These are phyloP conservation scores for Hydrozoanthus gracilis DNA, from an alignment of 92 coral and sea anemone genomes.

Conservation along the genomic window DNA sequence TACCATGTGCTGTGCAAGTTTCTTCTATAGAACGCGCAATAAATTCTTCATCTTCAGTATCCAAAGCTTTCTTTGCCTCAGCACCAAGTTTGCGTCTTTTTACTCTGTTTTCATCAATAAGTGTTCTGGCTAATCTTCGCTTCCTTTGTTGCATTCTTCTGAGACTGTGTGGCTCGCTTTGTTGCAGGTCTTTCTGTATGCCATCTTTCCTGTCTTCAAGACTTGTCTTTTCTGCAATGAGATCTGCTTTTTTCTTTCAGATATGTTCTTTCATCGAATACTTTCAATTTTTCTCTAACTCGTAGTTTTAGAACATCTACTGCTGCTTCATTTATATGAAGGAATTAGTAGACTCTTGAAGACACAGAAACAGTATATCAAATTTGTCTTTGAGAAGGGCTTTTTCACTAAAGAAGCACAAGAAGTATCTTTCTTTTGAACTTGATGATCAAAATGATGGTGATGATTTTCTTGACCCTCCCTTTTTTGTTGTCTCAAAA, in stretches of 20 bases:
- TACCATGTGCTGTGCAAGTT: conserved; percentile 37
- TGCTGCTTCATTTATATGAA: conserved; percentile 62
- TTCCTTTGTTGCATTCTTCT: conserved; percentile 44
- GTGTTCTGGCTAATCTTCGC: conserved; percentile 46
- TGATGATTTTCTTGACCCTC: too few relatives aligned
- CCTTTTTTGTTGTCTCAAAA: too few relatives aligned
- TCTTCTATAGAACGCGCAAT: conserved; percentile 10
- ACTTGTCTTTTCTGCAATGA: conserved; percentile 44
- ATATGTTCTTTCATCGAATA: conserved; percentile 50
- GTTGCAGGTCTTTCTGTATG: conserved; percentile 42
- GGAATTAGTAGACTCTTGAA: too few relatives aligned
- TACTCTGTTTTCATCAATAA: conserved; percentile 59
- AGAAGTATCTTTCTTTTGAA: too few relatives aligned
- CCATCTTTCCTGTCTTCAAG: conserved; percentile 43
- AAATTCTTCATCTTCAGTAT: conserved; percentile 10
- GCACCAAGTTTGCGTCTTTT: conserved; percentile 62
- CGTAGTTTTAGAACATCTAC: conserved; percentile 49
- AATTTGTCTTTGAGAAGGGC: too few relatives aligned
- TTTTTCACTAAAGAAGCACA: too few relatives aligned
- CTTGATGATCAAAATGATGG: too few relatives aligned
- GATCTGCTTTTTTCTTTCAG: conserved; percentile 60
- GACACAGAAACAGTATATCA: too few relatives aligned
- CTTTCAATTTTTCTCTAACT: conserved; percentile 50
- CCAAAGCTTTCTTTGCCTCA: conserved; percentile 30
- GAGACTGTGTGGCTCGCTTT: conserved; percentile 45